Evolutionary conservation across 2,113 vertebrate genomes (phyloP).

Genomic region (Furnarius figulus): DNA sequence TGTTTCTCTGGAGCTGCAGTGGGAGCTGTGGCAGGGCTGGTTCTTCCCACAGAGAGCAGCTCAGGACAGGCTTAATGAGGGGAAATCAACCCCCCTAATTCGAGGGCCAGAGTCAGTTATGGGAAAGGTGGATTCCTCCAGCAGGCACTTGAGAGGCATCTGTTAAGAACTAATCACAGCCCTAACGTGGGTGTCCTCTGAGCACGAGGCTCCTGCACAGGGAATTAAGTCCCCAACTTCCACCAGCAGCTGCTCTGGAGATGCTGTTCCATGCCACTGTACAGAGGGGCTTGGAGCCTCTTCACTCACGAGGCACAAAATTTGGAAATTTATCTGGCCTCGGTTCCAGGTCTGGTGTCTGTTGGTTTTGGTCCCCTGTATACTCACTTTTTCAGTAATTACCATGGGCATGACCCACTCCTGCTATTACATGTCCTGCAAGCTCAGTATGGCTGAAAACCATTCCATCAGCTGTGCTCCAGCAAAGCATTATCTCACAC

Average conservation of each 20-base stretch:
- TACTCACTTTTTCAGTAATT: background rate
- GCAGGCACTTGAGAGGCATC: background rate
- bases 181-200: rapidly evolving
- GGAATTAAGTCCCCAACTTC: background rate
- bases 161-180: background rate
- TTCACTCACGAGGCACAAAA: rapidly evolving
- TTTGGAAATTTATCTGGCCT: background rate
- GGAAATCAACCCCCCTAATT: background rate
- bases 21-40: background rate
- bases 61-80: constrained; percentile 1
- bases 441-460: background rate
- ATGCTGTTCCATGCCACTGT: background rate
- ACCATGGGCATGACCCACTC: background rate
- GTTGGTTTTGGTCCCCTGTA: background rate
- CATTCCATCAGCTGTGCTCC: background rate
- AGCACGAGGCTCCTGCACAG: background rate
- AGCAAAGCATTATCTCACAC: background rate
- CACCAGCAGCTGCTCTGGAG: background rate
- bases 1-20: background rate
- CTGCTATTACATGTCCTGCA: background rate
- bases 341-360: background rate
- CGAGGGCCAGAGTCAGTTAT: rapidly evolving
- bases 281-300: background rate
- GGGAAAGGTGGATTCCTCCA: background rate
- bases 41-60: background rate